Evolutionary conservation across 2,888 invertebrate genomes (phyloP).

Genomic region (Lasioglossum villosulum): DNA sequence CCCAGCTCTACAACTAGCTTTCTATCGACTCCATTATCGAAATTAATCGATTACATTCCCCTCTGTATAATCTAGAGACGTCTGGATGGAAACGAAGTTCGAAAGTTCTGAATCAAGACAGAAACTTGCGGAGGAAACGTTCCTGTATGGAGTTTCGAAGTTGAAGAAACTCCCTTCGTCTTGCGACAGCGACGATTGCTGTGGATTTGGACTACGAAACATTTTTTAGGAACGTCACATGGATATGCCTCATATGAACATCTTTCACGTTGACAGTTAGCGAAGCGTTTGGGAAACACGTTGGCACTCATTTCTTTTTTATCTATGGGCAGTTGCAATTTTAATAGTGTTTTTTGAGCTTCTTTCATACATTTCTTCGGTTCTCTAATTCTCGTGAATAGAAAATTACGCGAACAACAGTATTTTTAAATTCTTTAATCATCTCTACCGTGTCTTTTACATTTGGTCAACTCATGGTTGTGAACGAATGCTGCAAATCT

Average conservation of each 20-base stretch:
- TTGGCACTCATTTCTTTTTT: too few relatives aligned
- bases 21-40: constrained; percentile 7
- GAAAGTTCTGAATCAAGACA: not conserved
- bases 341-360: too few relatives aligned
- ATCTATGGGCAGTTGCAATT: too few relatives aligned
- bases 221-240: constrained; percentile 36
- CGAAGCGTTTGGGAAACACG: not conserved
- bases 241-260: not conserved
- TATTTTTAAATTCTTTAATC: too few relatives aligned
- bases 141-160: not conserved
- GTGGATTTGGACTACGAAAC: constrained; percentile 44
- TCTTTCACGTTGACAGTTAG: constrained; percentile 9
- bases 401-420: too few relatives aligned
- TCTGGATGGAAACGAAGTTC: not conserved
- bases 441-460: too few relatives aligned
- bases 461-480: too few relatives aligned
- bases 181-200: constrained; percentile 38
- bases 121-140: constrained; percentile 2
- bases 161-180: not conserved
- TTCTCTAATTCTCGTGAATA: too few relatives aligned
- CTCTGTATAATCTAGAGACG: not conserved
- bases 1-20: not conserved
- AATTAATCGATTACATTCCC: constrained; percentile 5
- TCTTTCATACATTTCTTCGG: too few relatives aligned
- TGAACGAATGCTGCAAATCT: too few relatives aligned